Evolutionary conservation across 1,140 invertebrate species (phyloP), one percentile per base, ranked within the genome.

Genomic region (Drosophila baimaii): DNA sequence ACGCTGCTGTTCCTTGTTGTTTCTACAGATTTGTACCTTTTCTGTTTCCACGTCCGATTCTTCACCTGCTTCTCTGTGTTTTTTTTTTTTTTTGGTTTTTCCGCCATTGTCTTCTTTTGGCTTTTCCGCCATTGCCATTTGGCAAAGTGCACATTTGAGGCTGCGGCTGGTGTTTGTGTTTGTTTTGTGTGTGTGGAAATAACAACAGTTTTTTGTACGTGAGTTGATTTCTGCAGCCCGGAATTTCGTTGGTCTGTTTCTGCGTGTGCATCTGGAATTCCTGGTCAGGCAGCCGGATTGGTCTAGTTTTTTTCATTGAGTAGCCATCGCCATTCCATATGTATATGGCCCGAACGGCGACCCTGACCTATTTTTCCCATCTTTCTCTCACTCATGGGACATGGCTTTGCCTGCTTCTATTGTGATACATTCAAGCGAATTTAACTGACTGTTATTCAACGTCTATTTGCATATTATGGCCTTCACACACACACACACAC

Each of bases 121-220:
- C 1, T 41, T 69, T 44, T 19, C 29, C n/a, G 27, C 39, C 27
- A 61, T 31, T 46, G 43, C 61, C 65, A 75, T 86, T 85, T 68
- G 44, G 62, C 61, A 70, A 86, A 82, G 64, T 86, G 82, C 76
- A 88, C 76, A 54, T 69, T 82, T 88, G 68, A 72, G 83, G 59
- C 83, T 77, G 41, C 33, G 54, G 66, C 55, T 27, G 57, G 31
- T 37, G 25, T 49, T 44, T 65, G 23, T 49, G 31, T 68, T 55
- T 59, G 58, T 64, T 66, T 47, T 56, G 56, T 79, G 39, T 56
- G 56, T 79, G 39, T 49, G 70, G 68, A 88, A 84, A 86, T 88
- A 79, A 77, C 76, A 65, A 77, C 68, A 57, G 35, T 31, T 27
- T n/a, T n/a, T 41, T 8, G 64, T 70, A 88, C 82, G 82, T 88